Evolutionary conservation across 2,113 vertebrate genomes (phyloP), one percentile per base, ranked within the genome.

Genomic region (Mesoclemmys tuberculata): DNA sequence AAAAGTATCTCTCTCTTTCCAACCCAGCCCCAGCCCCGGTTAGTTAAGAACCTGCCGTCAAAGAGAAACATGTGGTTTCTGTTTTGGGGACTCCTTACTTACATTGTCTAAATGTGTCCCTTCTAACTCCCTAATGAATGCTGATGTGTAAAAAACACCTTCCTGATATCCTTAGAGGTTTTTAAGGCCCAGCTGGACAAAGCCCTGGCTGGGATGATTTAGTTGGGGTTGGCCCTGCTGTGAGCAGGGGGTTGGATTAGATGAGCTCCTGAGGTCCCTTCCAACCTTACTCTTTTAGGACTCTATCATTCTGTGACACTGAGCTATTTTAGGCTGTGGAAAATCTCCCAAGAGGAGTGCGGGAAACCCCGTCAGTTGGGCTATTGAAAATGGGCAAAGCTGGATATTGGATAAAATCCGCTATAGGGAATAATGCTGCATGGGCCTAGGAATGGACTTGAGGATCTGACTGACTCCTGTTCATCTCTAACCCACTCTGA

Each of bases 31-130:
- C 56, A 41, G 31, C 6, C 26, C 0, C 0, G 6, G 55, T 90
- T 80, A 12, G 86, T 52, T 14, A 35, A 49, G 44, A 84, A 18
- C 16, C 46, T 5, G n/a, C 38, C 41, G 8, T 18, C 29, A 29
- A 94, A 82, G 49, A 41, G 5, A 77, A n/a, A 86, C 82, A 86
- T 22, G 80, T 19, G 11, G 0, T 44, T 61, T 4, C 31, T 2
- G 77, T 46, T 90, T 38, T 90, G 71, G 83, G 83, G 54, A 5
- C 11, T 88, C 49, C 27, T 91, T 91, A 8, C 54, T 71, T 71
- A 16, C 56, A 0, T 90, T 86, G 52, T 82, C 74, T 1, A 6
- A 86, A 90, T 3, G 6, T 41, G 68, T 44, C n/a, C 24, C 87
- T n/a, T 48, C 1, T 6, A 44, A 82, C 26, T 71, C 10, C 0